phyloP scores from a whole-genome alignment of 2,888 invertebrate species.

The Microdon myrmicae region DNA sequence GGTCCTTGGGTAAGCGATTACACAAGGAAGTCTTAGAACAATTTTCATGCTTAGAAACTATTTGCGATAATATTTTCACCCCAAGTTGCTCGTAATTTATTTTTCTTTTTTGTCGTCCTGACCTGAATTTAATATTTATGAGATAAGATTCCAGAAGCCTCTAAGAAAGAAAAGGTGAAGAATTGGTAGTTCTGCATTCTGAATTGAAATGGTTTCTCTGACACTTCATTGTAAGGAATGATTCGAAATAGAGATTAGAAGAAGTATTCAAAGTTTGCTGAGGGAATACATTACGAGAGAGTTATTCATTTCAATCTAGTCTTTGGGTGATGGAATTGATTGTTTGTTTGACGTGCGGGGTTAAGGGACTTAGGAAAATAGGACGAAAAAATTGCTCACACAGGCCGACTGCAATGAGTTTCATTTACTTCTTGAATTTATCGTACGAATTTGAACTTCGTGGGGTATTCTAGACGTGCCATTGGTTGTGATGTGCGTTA shows the following conservation, averaged over 20 bases:
- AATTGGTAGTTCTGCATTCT: conserved; percentile 31
- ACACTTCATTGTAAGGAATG: conserved; percentile 17
- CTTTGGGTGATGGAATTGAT: conserved; percentile 12
- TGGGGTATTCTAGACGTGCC: too few species aligned
- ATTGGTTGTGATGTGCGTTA: too few species aligned
- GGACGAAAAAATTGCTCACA: too few species aligned
- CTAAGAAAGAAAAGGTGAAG: conserved; percentile 21
- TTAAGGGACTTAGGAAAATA: too few species aligned
- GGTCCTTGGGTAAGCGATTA: conserved; percentile 39
- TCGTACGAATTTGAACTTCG: too few species aligned
- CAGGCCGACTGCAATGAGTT: too few species aligned
- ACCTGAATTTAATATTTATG: conserved; percentile 52
- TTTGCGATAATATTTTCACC: conserved; percentile 29
- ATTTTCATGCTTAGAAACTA: conserved; percentile 29
- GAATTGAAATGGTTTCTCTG: conserved; percentile 28
- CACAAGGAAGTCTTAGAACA: conserved; percentile 51
- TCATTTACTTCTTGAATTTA: too few species aligned
- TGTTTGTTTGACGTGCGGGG: too few species aligned
- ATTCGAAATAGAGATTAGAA: conserved; percentile 45
- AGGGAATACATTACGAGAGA: conserved; percentile 46
- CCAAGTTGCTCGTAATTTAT: too few species aligned
- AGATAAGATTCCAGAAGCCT: conserved; percentile 20
- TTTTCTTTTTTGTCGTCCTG: conserved; percentile 38
- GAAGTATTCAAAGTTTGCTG: conserved; percentile 34
- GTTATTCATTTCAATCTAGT: conserved; percentile 36